Conservation (phyloP, 2,797 vertebrate species). For the Callimico goeldii region DNA sequence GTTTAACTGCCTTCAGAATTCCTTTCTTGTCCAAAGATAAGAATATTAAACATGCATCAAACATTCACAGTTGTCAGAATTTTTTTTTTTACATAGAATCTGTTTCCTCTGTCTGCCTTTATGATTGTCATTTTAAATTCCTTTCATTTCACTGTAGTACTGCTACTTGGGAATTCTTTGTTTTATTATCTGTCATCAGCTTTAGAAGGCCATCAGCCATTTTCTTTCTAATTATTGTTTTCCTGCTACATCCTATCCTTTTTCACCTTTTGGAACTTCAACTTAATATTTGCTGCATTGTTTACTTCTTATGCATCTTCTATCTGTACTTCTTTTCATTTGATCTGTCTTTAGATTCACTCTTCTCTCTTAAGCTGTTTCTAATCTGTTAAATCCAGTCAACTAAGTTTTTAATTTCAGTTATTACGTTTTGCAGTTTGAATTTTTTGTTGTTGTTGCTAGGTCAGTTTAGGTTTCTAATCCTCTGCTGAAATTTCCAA, state of each 20-base stretch:
- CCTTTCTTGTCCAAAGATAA: not conserved
- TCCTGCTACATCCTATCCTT: not conserved
- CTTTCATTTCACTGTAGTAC: not conserved
- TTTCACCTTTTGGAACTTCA: not conserved
- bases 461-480: not conserved
- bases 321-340: not conserved
- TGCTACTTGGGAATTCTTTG: not conserved
- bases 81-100: not conserved
- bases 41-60: not conserved
- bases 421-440: not conserved
- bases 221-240: not conserved
- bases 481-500: not conserved
- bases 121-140: not conserved
- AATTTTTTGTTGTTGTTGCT: not conserved
- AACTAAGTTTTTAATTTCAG: not conserved
- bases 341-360: not conserved
- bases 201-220: not conserved
- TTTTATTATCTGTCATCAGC: not conserved
- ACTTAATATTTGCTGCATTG: not conserved
- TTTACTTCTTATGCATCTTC: not conserved
- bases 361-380: not conserved
- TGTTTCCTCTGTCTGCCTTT: not conserved
- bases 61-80: not conserved
- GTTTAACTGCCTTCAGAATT: not conserved
- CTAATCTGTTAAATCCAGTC: not conserved